Base-by-base conservation (phyloP, 2,888 invertebrate species). In the Chloroclysta siterata region DNA sequence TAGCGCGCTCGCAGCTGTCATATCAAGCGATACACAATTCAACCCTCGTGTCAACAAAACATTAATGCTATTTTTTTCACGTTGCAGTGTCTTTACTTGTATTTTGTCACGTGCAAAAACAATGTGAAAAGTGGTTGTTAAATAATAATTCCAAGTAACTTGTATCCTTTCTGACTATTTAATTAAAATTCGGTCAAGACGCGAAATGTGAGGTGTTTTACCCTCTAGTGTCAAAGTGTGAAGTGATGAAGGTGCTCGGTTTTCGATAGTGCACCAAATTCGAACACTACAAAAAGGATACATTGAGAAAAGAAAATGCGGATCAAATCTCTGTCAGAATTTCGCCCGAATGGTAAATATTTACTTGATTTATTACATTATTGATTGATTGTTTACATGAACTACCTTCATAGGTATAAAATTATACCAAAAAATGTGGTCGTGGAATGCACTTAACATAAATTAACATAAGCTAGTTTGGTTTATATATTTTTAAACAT, bases 111-210 rank as follows among this genome's bases (percentile, higher is more conserved):
- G 90, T 87, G 90, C 90, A 92, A 92, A 91, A 91, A 92, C 91
- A 93, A 93, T 93, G 93, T 92, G 90, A 89, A 92, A 89, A 94
- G 94, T 94, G 93, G 93, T 89, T 94, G 94, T 89, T 93, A 93
- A 89, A 79, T 75, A 73, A 76, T 80, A 84, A 89, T 89, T 90
- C 91, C 76, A 72, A 90, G 89, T 90, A 92, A 83, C 87, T 90
- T 89, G 89, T 92, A 90, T 91, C 91, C 93, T 91, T 92, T 92
- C 85, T 89, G 88, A 89, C 83, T 83, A 76, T 67, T 76, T 59
- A 72, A 77, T 72, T 70, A 64, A 72, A 71, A 72, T 72, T 76
- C 72, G 79, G 86, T 85, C 81, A 78, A 83, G 83, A 87, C 87
- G 83, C 82, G 85, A 88, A 89, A 91, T 91, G 88, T 89, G 88